Base-by-base conservation (phyloP, 2,797 vertebrate genomes). In the Scolopax rusticola region DNA sequence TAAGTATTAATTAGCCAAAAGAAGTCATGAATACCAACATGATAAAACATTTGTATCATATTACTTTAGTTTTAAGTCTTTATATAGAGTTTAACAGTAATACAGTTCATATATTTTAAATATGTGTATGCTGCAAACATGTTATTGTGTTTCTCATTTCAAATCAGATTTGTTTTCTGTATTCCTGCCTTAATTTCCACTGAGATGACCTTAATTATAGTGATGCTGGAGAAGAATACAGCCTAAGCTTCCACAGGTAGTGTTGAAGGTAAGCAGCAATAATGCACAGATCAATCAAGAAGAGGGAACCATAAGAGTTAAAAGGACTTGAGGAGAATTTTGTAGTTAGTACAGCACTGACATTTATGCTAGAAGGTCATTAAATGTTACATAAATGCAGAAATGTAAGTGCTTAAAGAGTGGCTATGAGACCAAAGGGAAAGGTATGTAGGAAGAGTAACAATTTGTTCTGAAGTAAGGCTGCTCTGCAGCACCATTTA, bases 1-100 rank as follows among this genome's bases (percentile, higher is more conserved):
- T n/a, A 69, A 79, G 11, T 84, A 82, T 84, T 90, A 91, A 79
- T 90, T 94, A 65, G 11, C 12, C 43, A 32, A 93, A 84, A 60
- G 1, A 12, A 40, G 18, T 63, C 15, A 51, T n/a, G 36, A 91
- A 54, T 47, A 51, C 8, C 45, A 32, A 59, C 56, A 60, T 68
- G 48, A 63, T 27, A 68, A 89, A 89, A 70, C 4, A 40, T 47
- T 79, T 53, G 3, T 27, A n/a, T 57, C 1, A 1, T 12, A 36
- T 43, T 56, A 30, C 9, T 63, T 83, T 28, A 53, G 38, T 40
- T 61, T 50, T 7, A 92, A 71, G 6, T 43, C 25, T 63, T 71
- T 48, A 43, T 32, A 33, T 7, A 13, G 21, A 64, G 36, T 14
- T 4, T 33, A 69, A 40, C 11, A 40, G 12, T 25, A 85, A 30